Conservation (phyloP, 2,888 invertebrate species). For the Glaucopsyche alexis region DNA sequence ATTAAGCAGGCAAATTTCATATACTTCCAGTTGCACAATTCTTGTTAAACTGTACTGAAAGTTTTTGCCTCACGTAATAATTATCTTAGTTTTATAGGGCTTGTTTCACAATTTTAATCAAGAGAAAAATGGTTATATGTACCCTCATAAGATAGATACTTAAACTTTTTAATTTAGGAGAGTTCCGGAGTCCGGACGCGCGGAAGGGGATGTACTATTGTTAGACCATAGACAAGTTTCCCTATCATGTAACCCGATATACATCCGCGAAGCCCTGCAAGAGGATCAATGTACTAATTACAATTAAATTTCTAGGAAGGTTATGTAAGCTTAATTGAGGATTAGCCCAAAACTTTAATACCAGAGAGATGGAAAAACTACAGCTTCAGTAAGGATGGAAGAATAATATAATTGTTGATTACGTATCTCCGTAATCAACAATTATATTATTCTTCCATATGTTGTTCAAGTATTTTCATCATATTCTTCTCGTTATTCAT, state of each 20-base stretch:
- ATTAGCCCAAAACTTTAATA: background rate
- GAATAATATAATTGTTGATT: no score
- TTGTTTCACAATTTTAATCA: no score
- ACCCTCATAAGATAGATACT: background rate
- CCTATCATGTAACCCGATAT: background rate
- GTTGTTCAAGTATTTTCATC: no score
- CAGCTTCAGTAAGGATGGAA: no score
- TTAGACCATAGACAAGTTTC: slow-evolving; percentile 17
- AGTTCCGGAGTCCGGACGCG: background rate
- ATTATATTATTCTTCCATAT: no score
- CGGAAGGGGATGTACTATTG: background rate
- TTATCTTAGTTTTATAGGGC: no score
- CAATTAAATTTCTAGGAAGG: slow-evolving; percentile 12
- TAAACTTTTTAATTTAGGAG: background rate
- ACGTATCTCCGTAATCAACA: no score
- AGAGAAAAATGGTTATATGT: background rate
- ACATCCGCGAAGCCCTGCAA: slow-evolving; percentile 12
- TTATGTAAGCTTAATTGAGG: slow-evolving; percentile 5
- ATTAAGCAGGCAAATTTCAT: no score
- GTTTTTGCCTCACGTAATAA: no score
- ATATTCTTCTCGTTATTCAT: no score
- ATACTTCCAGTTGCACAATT: no score
- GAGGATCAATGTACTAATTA: slow-evolving; percentile 20
- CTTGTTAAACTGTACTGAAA: no score
- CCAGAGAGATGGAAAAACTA: background rate